These are phyloP conservation scores for Drosophila sp. DNA, from an alignment of 1,140 invertebrate genomes.

Conservation along the genomic window DNA sequence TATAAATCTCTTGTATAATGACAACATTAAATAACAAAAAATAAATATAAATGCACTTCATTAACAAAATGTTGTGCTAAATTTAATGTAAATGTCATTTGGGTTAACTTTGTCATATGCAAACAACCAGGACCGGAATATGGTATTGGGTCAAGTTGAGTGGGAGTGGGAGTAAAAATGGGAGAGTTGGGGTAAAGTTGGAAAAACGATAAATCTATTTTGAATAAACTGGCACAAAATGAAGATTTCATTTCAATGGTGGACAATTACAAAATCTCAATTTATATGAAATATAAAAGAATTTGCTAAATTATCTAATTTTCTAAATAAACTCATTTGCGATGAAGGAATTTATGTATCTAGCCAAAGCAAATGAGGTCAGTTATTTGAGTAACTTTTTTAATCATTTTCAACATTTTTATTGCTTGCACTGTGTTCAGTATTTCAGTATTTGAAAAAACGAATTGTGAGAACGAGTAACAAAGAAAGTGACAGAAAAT, in stretches of 20 bases:
- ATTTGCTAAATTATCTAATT: constrained; percentile 17
- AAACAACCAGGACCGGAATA: background rate
- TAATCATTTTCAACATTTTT: constrained; percentile 8
- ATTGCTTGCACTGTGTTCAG: constrained; percentile 37
- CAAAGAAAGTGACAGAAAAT: constrained; percentile 29
- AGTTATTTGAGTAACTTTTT: constrained; percentile 27
- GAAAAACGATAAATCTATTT: constrained; percentile 1
- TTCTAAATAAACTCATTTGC: too few species aligned
- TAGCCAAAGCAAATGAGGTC: constrained; percentile 38
- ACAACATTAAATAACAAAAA: constrained; percentile 26
- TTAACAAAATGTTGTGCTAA: constrained; percentile 44
- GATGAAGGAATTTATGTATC: too few species aligned
- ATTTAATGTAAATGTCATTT: constrained; percentile 30
- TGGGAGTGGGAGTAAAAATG: background rate
- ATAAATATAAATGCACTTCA: constrained; percentile 54
- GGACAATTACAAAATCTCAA: background rate
- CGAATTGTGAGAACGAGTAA: constrained; percentile 20
- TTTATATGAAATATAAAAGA: too few species aligned
- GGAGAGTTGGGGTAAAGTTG: background rate
- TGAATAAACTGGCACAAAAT: background rate
- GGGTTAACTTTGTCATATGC: constrained; percentile 10
- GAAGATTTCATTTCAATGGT: background rate
- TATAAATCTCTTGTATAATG: constrained; percentile 63
- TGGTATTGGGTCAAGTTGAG: too few species aligned
- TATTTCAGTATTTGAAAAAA: constrained; percentile 21